phyloP scores from a whole-genome alignment of 2,888 invertebrate species.

The Cephus rjabovi region DNA sequence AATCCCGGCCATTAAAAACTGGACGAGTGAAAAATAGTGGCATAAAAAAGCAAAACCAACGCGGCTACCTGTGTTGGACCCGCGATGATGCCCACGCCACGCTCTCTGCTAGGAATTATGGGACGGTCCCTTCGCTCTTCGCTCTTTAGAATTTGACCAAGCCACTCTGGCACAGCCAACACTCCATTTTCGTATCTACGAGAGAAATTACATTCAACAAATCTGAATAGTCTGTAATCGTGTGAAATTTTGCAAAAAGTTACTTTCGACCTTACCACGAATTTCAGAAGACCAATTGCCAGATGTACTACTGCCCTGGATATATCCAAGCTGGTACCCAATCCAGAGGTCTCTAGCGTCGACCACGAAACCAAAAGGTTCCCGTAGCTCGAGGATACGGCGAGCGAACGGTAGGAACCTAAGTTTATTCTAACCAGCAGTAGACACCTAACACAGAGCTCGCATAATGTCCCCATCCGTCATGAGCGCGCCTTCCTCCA shows the following conservation, averaged over 20 bases:
- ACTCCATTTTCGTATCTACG: neutral
- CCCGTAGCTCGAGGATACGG: neutral
- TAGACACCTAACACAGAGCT: conserved; percentile 47
- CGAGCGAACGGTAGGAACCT: conserved; percentile 14
- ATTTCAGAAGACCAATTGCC: neutral
- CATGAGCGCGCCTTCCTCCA: conserved; percentile 39
- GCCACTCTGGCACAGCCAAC: neutral
- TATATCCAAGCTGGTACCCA: neutral
- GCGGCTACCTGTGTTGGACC: conserved; percentile 57
- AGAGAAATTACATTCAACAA: neutral
- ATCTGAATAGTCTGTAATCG: neutral
- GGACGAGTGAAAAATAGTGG: conserved; percentile 64
- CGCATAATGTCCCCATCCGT: conserved; percentile 57
- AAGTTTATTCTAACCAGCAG: conserved; percentile 43
- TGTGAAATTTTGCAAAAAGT: neutral
- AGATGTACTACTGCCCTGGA: neutral
- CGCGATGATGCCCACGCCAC: conserved; percentile 22
- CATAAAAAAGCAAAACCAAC: conserved; percentile 47
- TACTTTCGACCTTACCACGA: neutral
- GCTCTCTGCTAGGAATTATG: conserved; percentile 8
- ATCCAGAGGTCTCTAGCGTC: neutral
- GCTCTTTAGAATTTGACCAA: neutral
- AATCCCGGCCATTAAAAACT: conserved; percentile 65
- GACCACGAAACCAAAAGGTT: neutral
- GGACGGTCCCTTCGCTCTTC: neutral